These are phyloP conservation scores for Andrena flavipes DNA, from an alignment of 2,888 invertebrate species.

Conservation along the genomic window DNA sequence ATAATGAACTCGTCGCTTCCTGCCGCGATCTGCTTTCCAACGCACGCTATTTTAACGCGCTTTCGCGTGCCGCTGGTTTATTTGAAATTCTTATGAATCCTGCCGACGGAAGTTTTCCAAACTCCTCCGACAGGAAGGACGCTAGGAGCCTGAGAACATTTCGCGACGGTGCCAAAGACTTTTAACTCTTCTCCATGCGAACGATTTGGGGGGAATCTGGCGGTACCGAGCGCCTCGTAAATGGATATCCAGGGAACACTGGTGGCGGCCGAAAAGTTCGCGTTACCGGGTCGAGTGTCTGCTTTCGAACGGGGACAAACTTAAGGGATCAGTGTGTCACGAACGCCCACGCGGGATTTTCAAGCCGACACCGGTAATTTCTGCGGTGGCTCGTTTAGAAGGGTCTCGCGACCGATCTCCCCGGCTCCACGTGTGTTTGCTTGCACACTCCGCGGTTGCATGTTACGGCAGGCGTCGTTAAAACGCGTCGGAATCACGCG, in stretches of 20 bases:
- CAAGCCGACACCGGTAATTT: constrained; percentile 38
- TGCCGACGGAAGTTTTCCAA: too few species aligned
- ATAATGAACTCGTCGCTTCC: constrained; percentile 62
- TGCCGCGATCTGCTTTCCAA: constrained; percentile 45
- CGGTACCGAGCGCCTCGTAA: too few species aligned
- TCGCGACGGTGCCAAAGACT: too few species aligned
- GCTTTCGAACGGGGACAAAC: constrained; percentile 54
- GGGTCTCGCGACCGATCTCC: constrained; percentile 32
- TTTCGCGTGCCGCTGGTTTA: constrained; percentile 33
- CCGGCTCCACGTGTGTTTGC: constrained; percentile 41
- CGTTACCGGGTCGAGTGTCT: constrained; percentile 42
- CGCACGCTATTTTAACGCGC: constrained; percentile 36
- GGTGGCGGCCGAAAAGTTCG: constrained; percentile 22
- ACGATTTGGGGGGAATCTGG: too few species aligned
- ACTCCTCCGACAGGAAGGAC: too few species aligned
- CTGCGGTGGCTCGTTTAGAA: constrained; percentile 30
- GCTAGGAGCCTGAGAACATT: too few species aligned
- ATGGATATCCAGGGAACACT: too few species aligned
- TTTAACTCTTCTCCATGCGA: too few species aligned
- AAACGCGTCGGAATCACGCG: constrained; percentile 62
- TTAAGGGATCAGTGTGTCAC: constrained; percentile 58
- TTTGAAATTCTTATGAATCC: constrained; percentile 34
- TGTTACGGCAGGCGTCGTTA: constrained; percentile 50
- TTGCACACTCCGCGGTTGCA: constrained; percentile 35
- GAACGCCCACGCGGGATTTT: constrained; percentile 53